Conservation (phyloP, 2,113 vertebrate species). For the Cyphomyrus plagiostoma region DNA sequence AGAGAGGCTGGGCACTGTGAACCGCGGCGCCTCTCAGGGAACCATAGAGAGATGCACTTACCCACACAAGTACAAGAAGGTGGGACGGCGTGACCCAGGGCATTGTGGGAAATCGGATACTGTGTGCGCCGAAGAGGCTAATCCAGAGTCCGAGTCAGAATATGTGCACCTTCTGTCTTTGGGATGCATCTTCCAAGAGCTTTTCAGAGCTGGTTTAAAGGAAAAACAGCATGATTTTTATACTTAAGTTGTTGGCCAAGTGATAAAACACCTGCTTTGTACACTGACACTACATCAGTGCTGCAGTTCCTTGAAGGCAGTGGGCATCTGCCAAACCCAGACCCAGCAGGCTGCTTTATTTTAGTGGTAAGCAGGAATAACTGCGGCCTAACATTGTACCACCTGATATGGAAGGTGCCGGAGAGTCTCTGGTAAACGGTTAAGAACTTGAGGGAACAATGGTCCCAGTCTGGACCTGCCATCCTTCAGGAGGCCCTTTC, state of each 20-base stretch:
- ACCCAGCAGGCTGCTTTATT: background rate
- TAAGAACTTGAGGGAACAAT: conserved; percentile 67
- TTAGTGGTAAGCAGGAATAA: conserved; percentile 49
- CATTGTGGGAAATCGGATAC: conserved; percentile 5
- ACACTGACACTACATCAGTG: conserved; percentile 4
- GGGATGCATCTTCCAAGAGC: background rate
- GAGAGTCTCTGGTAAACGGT: conserved; percentile 65
- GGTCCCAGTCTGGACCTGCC: conserved; percentile 45
- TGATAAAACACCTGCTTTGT: background rate
- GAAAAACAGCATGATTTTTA: background rate
- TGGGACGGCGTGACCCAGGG: conserved; percentile 28
- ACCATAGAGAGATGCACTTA: conserved; percentile 99
- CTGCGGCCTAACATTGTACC: conserved; percentile 59
- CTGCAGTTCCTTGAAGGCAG: conserved; percentile 43
- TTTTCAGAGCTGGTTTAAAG: background rate
- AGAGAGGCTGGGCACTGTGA: conserved; percentile 93
- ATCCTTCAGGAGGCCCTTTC: background rate
- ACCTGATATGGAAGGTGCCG: conserved; percentile 67
- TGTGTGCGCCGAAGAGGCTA: background rate
- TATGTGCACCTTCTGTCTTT: background rate
- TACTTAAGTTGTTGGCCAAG: background rate
- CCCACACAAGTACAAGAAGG: conserved; percentile 99
- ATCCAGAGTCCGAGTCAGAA: background rate
- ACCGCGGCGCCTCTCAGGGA: conserved; percentile 96
- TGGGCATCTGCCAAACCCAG: background rate